Base-by-base conservation (phyloP, 2,113 vertebrate species). In the Eolophus roseicapilla region DNA sequence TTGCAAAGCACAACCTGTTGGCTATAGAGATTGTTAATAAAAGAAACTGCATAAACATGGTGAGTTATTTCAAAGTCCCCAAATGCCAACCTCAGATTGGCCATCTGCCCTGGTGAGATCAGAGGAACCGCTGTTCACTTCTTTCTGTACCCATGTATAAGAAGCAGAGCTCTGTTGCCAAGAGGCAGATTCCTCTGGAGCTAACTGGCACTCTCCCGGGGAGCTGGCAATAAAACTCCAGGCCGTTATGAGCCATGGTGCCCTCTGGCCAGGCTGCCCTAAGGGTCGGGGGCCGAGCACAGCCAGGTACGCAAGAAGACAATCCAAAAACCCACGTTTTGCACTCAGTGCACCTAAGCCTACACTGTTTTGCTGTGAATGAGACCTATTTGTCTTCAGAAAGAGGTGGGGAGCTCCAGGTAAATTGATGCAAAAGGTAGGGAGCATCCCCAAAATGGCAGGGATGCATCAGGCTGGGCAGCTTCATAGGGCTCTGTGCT, bases 41-140 rank as follows among this genome's bases (percentile, higher is more conserved):
- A 49, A 84, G 50, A 80, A 87, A 20, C 20, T 13, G 59, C 39
- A 55, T 33, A 64, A 74, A 57, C n/a, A 35, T 15, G 1, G 23
- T 4, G 35, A 57, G 37, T 60, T 64, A 59, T 35, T 52, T 35
- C 33, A 52, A 64, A 50, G 33, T 43, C 46, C 59, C 37, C 0
- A 0, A 64, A 49, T 1, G 4, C 29, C 25, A 11, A 35, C 37
- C 49, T 71, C 5, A 1, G 13, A 37, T 5, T 17, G 7, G 73
- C 37, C 82, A 52, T 41, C 67, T 43, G 35, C 75, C 53, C 52
- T 23, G 60, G 71, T 0, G 0, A 24, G 29, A 78, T 25, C 29
- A 71, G 67, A 86, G 63, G 73, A 70, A 35, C 44, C 0, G 0
- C 0, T 2, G 29, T 9, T 67, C 25, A 0, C 29, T 41, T 39